Conservation (phyloP, 2,888 invertebrate species). For the Drosophila acutilabella region DNA sequence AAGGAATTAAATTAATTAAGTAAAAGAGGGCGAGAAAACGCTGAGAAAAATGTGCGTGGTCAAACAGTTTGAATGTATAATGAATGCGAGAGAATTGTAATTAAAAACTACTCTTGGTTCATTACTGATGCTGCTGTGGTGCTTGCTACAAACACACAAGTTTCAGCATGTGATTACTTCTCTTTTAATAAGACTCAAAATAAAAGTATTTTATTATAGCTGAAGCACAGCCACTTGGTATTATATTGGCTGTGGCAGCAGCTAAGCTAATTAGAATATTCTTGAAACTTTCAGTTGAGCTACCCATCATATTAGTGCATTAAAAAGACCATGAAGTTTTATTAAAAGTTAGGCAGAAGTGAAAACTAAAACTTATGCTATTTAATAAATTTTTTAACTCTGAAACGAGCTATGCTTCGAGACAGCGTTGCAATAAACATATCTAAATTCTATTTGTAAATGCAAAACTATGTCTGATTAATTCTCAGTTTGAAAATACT, state of each 20-base stretch:
- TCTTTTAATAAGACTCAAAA: neutral
- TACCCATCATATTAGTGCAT: slow-evolving; percentile 1
- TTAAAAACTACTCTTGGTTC: neutral
- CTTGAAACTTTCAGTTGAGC: slow-evolving; percentile 33
- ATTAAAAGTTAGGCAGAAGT: neutral
- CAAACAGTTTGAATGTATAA: slow-evolving; percentile 1
- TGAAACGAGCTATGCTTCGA: no score
- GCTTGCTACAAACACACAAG: no score
- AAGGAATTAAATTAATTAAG: slow-evolving; percentile 2
- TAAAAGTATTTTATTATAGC: neutral
- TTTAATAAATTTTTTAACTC: neutral
- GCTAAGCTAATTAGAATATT: slow-evolving; percentile 50
- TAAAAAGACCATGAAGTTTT: neutral
- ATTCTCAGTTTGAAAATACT: neutral
- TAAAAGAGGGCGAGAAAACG: neutral
- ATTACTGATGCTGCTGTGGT: no score
- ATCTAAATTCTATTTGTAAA: slow-evolving; percentile 7
- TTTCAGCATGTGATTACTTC: no score
- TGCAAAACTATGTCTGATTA: slow-evolving; percentile 1
- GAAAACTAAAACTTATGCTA: neutral
- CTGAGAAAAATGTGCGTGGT: neutral
- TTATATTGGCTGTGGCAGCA: slow-evolving; percentile 15
- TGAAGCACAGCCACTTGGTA: neutral
- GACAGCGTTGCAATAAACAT: neutral
- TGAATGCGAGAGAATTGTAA: neutral